A percentile compares a stretch with the other conserved stretches of the same genome.
phyloP scores from a whole-genome alignment of 2,888 invertebrate genomes.

The Yponomeuta sedellus region DNA sequence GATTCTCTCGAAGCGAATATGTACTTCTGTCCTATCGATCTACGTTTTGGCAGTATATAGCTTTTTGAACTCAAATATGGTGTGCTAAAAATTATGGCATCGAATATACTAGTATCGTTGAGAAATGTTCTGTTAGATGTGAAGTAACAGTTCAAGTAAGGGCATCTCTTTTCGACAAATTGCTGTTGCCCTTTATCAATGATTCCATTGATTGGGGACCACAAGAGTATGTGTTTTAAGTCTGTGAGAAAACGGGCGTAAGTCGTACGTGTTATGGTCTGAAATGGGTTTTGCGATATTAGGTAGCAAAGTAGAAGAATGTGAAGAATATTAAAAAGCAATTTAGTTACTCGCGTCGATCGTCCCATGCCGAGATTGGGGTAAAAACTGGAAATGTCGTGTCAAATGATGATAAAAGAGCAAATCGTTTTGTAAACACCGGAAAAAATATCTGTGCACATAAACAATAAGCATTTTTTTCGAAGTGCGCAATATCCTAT shows the following conservation, averaged over 20 bases:
- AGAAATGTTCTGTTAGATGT: constrained; percentile 46
- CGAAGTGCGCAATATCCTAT: neutral
- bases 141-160: constrained; percentile 46
- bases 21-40: constrained; percentile 47
- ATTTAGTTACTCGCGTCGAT: neutral
- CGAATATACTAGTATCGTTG: constrained; percentile 47
- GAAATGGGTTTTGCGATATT: constrained; percentile 20
- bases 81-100: constrained; percentile 51
- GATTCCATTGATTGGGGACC: constrained; percentile 42
- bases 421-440: neutral
- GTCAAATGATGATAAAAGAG: neutral
- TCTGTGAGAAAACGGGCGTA: constrained; percentile 42
- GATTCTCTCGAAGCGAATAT: constrained; percentile 50
- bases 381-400: neutral
- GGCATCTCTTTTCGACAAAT: constrained; percentile 39
- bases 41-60: constrained; percentile 32
- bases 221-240: constrained; percentile 50
- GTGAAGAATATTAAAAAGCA: constrained; percentile 24
- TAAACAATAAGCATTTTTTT: neutral
- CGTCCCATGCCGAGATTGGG: neutral
- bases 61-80: constrained; percentile 36
- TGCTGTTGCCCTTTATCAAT: constrained; percentile 38
- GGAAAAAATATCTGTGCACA: neutral
- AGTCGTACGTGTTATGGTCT: constrained; percentile 25
- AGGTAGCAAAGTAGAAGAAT: constrained; percentile 17